phyloP scores from a whole-genome alignment of 2,797 vertebrate genomes.

The Acanthurus tractus region DNA sequence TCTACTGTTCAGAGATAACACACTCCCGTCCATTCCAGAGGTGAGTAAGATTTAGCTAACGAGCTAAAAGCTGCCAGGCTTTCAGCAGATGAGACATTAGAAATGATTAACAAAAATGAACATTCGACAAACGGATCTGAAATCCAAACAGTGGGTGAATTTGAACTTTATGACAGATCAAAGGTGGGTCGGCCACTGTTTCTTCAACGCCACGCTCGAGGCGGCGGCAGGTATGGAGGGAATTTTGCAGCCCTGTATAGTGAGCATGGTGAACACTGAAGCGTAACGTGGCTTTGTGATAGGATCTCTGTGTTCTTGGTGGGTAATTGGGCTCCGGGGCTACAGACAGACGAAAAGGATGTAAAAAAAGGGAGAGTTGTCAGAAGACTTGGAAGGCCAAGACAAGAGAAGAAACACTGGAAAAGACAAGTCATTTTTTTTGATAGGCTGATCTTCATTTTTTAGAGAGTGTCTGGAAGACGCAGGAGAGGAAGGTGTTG shows the following conservation, averaged over 20 bases:
- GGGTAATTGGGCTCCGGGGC: constrained; percentile 80
- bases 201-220: constrained; percentile 52
- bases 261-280: constrained; percentile 59
- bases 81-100: constrained; percentile 43
- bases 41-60: constrained; percentile 52
- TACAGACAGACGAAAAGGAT: constrained; percentile 55
- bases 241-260: constrained; percentile 58
- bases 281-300: constrained; percentile 75
- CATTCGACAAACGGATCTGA: constrained; percentile 38
- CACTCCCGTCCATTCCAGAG: constrained; percentile 38
- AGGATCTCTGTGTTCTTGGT: constrained; percentile 74
- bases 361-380: constrained; percentile 63
- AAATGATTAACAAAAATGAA: constrained; percentile 51
- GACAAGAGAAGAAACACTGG: constrained; percentile 41
- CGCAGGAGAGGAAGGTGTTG: constrained; percentile 14
- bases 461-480: neutral
- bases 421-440: constrained; percentile 39
- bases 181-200: constrained; percentile 50
- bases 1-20: constrained; percentile 42
- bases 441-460: constrained; percentile 42
- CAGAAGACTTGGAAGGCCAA: constrained; percentile 45
- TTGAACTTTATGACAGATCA: constrained; percentile 55
- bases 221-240: constrained; percentile 60
- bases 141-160: constrained; percentile 55
- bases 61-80: constrained; percentile 37